Evolutionary conservation across 2,113 vertebrate species (phyloP).

Genomic region (Tachysurus vachellii): DNA sequence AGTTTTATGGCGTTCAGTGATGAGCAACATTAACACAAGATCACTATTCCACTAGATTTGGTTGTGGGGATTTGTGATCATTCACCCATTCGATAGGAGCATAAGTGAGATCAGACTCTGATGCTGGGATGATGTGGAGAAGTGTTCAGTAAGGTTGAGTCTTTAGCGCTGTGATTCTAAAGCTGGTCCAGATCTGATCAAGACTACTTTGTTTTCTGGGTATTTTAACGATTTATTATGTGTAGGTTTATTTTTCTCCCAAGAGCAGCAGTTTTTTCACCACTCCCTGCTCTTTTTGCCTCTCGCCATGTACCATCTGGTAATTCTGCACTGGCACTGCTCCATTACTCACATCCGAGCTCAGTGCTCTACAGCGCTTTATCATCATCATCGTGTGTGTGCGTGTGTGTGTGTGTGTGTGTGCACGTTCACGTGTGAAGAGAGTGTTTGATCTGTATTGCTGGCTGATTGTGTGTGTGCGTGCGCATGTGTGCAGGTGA

Average conservation of each 20-base stretch:
- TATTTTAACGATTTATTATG: not conserved
- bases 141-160: too few species aligned
- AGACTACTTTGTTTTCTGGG: not conserved
- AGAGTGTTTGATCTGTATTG: not conserved
- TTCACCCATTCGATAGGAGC: not conserved
- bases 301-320: slow-evolving; percentile 34
- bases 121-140: not conserved
- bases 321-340: slow-evolving; percentile 26
- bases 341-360: slow-evolving; percentile 1
- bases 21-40: too few species aligned
- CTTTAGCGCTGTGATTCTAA: too few species aligned
- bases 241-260: not conserved
- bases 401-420: not conserved
- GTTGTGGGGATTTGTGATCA: not conserved
- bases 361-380: not conserved
- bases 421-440: not conserved
- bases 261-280: not conserved
- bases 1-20: too few species aligned
- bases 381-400: not conserved
- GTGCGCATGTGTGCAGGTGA: slow-evolving; percentile 65
- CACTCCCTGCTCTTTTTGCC: not conserved
- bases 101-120: not conserved
- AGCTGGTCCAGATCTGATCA: too few species aligned
- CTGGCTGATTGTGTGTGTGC: slow-evolving; percentile 8
- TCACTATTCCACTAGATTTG: not conserved